Conservation (phyloP, 2,888 invertebrate species). For the Gortyna flavago region DNA sequence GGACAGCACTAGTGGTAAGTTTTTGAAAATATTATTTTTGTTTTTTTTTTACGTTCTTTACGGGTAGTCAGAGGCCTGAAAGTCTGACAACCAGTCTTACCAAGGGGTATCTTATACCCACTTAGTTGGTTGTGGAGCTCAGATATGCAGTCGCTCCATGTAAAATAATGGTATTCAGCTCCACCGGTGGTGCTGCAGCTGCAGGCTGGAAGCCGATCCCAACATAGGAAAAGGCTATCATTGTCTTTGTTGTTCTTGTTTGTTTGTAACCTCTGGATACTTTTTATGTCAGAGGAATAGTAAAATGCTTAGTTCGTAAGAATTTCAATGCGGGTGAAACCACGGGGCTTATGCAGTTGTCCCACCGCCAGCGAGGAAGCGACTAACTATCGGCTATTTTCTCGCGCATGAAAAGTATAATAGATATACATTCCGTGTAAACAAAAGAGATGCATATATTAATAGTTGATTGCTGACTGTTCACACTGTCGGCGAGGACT, state of each 20-base stretch:
- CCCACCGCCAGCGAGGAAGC: too few relatives aligned
- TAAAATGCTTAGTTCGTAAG: not conserved
- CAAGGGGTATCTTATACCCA: not conserved
- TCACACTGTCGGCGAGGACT: too few relatives aligned
- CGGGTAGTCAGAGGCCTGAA: not conserved
- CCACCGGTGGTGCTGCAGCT: too few relatives aligned
- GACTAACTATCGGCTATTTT: too few relatives aligned
- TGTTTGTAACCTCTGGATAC: not conserved
- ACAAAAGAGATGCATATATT: too few relatives aligned
- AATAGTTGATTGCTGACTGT: too few relatives aligned
- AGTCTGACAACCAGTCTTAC: not conserved
- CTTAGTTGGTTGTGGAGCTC: not conserved
- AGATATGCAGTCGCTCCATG: not conserved
- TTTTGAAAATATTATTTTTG: too few relatives aligned
- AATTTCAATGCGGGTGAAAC: not conserved
- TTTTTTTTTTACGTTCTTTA: not conserved
- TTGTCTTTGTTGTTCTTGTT: not conserved
- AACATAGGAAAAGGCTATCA: not conserved
- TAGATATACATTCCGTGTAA: too few relatives aligned
- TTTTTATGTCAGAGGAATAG: not conserved
- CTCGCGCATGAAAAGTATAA: too few relatives aligned
- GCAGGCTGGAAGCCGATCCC: not conserved
- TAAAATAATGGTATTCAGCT: not conserved
- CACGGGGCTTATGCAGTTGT: not conserved
- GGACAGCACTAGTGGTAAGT: slow-evolving; percentile 64